A percentile compares a stretch with the other conserved stretches of the same genome.
phyloP scores from a whole-genome alignment of 53 echinoderm and acorn worm genomes.

The Hippasteria phrygiana region DNA sequence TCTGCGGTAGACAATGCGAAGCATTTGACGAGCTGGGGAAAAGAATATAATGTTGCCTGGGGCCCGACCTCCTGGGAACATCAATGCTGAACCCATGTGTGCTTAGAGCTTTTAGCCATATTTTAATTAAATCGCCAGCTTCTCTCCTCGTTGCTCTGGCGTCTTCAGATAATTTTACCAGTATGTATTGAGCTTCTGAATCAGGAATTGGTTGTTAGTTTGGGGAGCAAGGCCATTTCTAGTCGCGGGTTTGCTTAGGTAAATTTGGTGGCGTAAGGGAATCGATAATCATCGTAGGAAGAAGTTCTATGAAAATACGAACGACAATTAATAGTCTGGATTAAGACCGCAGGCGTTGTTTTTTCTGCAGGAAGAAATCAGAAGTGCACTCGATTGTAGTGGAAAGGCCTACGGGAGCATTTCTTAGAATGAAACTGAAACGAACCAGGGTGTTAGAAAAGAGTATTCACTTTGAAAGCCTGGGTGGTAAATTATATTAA shows the following conservation, averaged over 20 bases:
- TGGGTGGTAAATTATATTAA: too few relatives aligned
- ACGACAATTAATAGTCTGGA: not conserved
- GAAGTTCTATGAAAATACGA: not conserved
- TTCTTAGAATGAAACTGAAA: too few relatives aligned
- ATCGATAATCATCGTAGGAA: not conserved
- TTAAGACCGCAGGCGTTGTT: too few relatives aligned
- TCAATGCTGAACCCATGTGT: constrained; percentile 16
- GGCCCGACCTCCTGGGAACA: not conserved
- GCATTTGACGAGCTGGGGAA: not conserved
- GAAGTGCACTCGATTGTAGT: too few relatives aligned
- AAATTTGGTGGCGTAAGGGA: not conserved
- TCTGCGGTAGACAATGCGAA: not conserved
- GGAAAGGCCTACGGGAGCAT: too few relatives aligned
- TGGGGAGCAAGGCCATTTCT: not conserved
- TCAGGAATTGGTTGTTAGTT: not conserved
- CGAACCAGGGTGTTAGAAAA: too few relatives aligned
- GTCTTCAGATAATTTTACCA: not conserved
- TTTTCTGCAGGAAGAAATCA: not conserved
- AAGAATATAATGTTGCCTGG: not conserved
- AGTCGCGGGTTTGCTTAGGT: not conserved
- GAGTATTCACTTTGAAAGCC: too few relatives aligned
- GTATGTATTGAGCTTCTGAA: not conserved
- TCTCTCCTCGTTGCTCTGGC: not conserved
- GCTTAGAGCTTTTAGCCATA: not conserved
- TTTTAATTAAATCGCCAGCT: constrained; percentile 22